These are phyloP conservation scores for Drosophila subsilvestris DNA, from an alignment of 2,888 invertebrate species.

Conservation along the genomic window DNA sequence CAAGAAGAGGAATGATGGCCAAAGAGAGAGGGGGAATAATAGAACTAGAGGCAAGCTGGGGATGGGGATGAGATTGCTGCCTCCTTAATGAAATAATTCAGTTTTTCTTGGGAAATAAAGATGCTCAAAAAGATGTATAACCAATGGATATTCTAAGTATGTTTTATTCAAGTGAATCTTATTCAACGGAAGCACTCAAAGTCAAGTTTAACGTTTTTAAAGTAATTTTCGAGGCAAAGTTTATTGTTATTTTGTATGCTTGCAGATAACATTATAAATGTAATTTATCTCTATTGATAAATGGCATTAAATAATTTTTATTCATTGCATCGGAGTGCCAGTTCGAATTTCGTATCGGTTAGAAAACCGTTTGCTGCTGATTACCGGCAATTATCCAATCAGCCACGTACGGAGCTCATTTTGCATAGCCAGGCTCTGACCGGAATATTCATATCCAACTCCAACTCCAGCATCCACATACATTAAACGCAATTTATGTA, in stretches of 20 bases:
- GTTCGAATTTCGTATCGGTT: background rate
- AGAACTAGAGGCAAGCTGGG: conserved; percentile 16
- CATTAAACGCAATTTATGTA: conserved; percentile 60
- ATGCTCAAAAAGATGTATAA: background rate
- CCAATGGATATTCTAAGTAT: background rate
- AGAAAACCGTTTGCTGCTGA: conserved; percentile 31
- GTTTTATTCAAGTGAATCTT: background rate
- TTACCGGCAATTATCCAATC: conserved; percentile 44
- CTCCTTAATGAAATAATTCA: conserved; percentile 61
- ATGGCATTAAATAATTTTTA: background rate
- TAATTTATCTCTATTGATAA: conserved; percentile 14
- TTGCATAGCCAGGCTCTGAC: conserved; percentile 27
- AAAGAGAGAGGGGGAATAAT: conserved; percentile 18
- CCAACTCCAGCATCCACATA: conserved; percentile 24
- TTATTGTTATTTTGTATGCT: no score
- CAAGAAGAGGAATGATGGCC: background rate
- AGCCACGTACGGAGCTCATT: conserved; percentile 33
- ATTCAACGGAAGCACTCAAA: background rate
- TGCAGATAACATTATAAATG: background rate
- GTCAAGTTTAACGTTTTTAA: background rate
- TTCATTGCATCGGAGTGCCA: background rate
- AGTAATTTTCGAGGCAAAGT: background rate
- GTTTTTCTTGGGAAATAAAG: conserved; percentile 18
- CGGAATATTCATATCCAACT: conserved; percentile 24
- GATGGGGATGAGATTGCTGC: conserved; percentile 16